These are phyloP conservation scores for Addax nasomaculatus DNA, from an alignment of 2,113 vertebrate genomes.

Conservation along the genomic window DNA sequence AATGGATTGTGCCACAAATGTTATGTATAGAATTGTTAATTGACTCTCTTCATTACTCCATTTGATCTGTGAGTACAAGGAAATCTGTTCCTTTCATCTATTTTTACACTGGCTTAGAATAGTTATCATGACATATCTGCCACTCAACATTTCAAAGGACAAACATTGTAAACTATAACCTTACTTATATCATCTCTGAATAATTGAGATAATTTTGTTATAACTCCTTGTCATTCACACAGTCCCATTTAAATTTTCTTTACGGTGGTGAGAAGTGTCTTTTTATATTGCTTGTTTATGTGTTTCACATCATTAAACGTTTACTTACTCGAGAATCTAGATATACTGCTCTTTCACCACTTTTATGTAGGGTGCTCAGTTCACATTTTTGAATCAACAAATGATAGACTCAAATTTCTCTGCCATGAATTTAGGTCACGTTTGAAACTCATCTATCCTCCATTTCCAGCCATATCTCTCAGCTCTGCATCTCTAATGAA, in stretches of 20 bases:
- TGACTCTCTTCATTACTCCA: neutral
- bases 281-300: neutral
- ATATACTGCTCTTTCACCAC: neutral
- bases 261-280: neutral
- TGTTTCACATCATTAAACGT: neutral
- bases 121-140: neutral
- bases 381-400: neutral
- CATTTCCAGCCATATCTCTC: neutral
- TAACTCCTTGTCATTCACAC: neutral
- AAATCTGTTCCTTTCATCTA: neutral
- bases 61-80: neutral
- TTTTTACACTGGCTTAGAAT: neutral
- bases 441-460: neutral
- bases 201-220: neutral
- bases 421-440: neutral
- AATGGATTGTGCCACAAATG: neutral
- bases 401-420: neutral
- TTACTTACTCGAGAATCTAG: neutral
- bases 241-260: neutral
- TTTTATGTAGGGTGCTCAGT: neutral
- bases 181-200: neutral
- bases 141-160: neutral
- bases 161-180: neutral
- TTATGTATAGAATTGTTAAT: neutral
- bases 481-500: neutral